phyloP scores from a whole-genome alignment of 2,113 vertebrate species.

The Oryzias melastigma region DNA sequence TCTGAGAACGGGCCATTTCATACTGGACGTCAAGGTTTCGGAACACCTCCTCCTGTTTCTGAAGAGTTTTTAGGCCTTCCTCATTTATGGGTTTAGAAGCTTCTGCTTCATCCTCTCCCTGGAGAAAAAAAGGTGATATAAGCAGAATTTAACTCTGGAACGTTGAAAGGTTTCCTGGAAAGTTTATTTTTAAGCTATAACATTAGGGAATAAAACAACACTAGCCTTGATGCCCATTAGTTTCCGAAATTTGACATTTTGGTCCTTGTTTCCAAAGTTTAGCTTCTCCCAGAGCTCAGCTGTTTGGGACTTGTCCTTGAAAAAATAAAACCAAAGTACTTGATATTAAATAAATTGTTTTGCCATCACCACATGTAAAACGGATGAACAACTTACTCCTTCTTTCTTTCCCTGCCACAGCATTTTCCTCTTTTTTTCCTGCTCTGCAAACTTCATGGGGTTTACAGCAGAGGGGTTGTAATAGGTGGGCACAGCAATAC shows the following conservation, averaged over 20 bases:
- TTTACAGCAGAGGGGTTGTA: constrained; percentile 97
- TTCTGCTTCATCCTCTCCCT: constrained; percentile 89
- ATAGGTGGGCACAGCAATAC: constrained; percentile 97
- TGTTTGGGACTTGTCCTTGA: constrained; percentile 94
- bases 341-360: neutral
- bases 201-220: neutral
- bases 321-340: constrained; percentile 1
- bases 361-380: neutral
- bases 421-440: constrained; percentile 96
- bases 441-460: constrained; percentile 96
- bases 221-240: constrained; percentile 98
- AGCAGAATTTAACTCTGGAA: neutral
- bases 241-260: constrained; percentile 99
- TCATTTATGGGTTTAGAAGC: constrained; percentile 83
- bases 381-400: constrained; percentile 79
- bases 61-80: constrained; percentile 92
- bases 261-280: constrained; percentile 99
- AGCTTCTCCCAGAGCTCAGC: constrained; percentile 98
- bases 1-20: constrained; percentile 97
- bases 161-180: neutral
- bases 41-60: constrained; percentile 98
- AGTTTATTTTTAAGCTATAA: neutral
- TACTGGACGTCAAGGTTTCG: constrained; percentile 97
- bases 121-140: neutral
- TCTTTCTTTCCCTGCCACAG: constrained; percentile 99